These are phyloP conservation scores for Malachius bipustulatus DNA, from an alignment of 2,888 invertebrate species.

Conservation along the genomic window DNA sequence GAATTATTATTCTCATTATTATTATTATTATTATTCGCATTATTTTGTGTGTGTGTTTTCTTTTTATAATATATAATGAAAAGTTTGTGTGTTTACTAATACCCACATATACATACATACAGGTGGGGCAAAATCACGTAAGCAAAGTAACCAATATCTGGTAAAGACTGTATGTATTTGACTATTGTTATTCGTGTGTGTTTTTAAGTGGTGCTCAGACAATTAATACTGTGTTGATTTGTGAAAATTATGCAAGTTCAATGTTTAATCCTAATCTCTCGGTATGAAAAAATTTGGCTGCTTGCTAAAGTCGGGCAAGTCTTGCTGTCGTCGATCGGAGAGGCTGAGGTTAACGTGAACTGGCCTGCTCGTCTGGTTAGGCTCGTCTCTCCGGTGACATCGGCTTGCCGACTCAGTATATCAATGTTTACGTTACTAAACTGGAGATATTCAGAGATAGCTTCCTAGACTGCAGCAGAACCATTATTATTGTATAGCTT, in stretches of 20 bases:
- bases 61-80: slow-evolving; percentile 27
- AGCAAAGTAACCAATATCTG: slow-evolving; percentile 39
- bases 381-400: no score
- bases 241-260: slow-evolving; percentile 38
- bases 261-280: slow-evolving; percentile 36
- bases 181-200: slow-evolving; percentile 39
- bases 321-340: no score
- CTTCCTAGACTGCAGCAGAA: slow-evolving; percentile 7
- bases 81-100: slow-evolving; percentile 38
- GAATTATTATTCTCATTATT: no score
- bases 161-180: slow-evolving; percentile 40
- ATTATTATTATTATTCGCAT: no score
- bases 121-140: slow-evolving; percentile 41
- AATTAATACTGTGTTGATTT: slow-evolving; percentile 38
- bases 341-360: no score
- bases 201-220: slow-evolving; percentile 38
- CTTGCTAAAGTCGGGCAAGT: no score
- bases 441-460: slow-evolving; percentile 1
- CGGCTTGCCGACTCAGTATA: no score
- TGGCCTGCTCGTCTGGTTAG: no score
- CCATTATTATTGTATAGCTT: slow-evolving; percentile 27
- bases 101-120: slow-evolving; percentile 40
- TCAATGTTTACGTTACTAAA: no score
- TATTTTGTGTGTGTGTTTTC: slow-evolving; percentile 35
- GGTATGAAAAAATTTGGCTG: slow-evolving; percentile 35